Evolutionary conservation across 2,113 vertebrate species (phyloP), one percentile per base, ranked within the genome.

Genomic region (Tonatia bakeri): DNA sequence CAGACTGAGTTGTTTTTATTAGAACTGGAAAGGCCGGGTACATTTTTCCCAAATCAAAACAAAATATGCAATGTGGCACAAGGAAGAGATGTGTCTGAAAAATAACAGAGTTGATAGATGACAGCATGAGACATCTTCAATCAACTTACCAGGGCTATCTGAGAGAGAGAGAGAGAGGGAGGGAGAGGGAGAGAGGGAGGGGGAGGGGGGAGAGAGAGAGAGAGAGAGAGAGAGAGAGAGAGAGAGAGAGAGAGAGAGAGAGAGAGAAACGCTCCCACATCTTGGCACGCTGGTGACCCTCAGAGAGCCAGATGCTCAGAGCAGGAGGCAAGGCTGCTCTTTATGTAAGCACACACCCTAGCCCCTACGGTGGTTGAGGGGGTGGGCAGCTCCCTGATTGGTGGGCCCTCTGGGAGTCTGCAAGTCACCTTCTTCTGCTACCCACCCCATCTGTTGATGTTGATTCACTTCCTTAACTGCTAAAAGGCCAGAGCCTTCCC

Each of bases 91-190:
- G 8, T 4, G 20, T 4, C 61, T 45, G 50, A 69, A 54, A 52
- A 65, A 54, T 72, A 90, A 95, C 40, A 31, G 11, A 31, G 72
- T 8, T 12, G 28, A 52, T 36, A 73, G 47, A 61, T 52, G 14
- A 54, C 28, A 89, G 69, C 17, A 69, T 2, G 59, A 64, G 16
- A 64, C 13, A 54, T 38, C 56, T 77, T 73, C 56, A 64, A 7
- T 61, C 72, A 45, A 95, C 90, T 97, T 94, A 95, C 96, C 96
- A 33, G 76, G 59, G 69, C 11, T 75, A 31, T 54, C 75, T 94
- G 73, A 80, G 50, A 50, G 20, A 28, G 26, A 72, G 50, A 70
- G 28, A 40, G 33, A 45, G 33, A 47, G 22, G 52, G 69, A 72
- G 76, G 64, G 43, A 54, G 12, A 24, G 36, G n/a, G 12, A 69